Conservation (phyloP, 2,113 vertebrate genomes). For the Colistium nudipinnis region DNA sequence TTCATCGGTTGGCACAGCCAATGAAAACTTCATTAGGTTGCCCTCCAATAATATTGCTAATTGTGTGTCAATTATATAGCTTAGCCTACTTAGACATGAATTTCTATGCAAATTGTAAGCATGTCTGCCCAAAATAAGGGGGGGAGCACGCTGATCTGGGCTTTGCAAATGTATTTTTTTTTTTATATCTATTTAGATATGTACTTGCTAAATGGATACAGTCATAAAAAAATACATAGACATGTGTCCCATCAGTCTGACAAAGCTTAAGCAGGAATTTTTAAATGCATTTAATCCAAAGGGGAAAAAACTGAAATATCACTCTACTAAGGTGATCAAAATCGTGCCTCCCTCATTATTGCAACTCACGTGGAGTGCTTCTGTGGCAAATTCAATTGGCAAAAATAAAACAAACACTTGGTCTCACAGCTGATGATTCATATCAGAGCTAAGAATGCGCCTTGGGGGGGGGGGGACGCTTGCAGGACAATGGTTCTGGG, state of each 20-base stretch:
- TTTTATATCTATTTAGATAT: neutral
- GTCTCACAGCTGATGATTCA: neutral
- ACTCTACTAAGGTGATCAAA: neutral
- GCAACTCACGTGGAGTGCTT: neutral
- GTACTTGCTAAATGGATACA: neutral
- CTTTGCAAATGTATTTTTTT: neutral
- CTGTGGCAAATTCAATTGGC: neutral
- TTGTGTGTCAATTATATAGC: constrained; percentile 74
- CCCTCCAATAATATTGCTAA: constrained; percentile 69
- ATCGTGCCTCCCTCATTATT: neutral
- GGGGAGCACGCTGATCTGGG: neutral
- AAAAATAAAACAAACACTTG: neutral
- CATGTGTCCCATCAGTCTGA: too few relatives aligned
- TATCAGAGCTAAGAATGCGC: neutral
- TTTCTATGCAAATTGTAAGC: constrained; percentile 76
- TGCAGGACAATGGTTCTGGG: too few relatives aligned
- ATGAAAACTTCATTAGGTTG: constrained; percentile 69
- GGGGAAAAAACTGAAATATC: neutral
- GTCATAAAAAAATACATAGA: too few relatives aligned
- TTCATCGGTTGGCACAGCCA: constrained; percentile 49
- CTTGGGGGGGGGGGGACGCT: neutral
- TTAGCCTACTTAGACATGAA: constrained; percentile 72
- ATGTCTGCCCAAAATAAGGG: constrained; percentile 30
- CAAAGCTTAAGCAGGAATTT: too few relatives aligned
- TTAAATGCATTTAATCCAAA: too few relatives aligned